These are phyloP conservation scores for Lepeophtheirus salmonis DNA, from an alignment of 1,140 invertebrate genomes.

Conservation along the genomic window DNA sequence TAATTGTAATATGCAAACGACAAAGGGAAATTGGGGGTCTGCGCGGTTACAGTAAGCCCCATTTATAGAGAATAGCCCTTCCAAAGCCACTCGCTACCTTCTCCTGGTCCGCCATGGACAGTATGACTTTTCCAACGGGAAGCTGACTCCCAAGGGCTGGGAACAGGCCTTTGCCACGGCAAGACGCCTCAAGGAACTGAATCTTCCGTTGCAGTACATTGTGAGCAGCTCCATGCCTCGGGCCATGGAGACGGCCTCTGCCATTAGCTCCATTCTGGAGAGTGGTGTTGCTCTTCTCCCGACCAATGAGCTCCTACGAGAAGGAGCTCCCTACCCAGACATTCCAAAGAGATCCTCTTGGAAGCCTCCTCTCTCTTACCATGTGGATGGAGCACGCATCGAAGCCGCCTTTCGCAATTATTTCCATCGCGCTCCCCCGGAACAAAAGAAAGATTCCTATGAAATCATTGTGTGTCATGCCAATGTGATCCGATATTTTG, in stretches of 20 bases:
- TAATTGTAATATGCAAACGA: too few relatives aligned
- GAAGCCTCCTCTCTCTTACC: constrained; percentile 53
- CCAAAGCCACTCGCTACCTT: constrained; percentile 58
- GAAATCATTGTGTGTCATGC: constrained; percentile 91
- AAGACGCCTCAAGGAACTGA: constrained; percentile 47
- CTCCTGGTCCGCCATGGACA: constrained; percentile 87
- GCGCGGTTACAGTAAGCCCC: too few relatives aligned
- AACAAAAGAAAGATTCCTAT: constrained; percentile 60
- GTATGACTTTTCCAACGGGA: constrained; percentile 53
- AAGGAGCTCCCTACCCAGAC: constrained; percentile 71
- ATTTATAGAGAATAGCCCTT: constrained; percentile 25
- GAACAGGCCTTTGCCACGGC: constrained; percentile 67
- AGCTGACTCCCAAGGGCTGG: constrained; percentile 35
- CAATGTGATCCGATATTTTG: constrained; percentile 94
- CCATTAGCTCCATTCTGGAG: constrained; percentile 49
- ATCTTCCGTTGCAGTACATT: constrained; percentile 53
- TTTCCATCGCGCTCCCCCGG: constrained; percentile 64
- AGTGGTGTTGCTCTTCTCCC: constrained; percentile 21
- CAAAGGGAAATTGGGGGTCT: too few relatives aligned
- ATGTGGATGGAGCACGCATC: constrained; percentile 80
- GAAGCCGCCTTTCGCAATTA: constrained; percentile 88
- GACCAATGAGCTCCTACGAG: constrained; percentile 38
- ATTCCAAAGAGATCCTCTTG: constrained; percentile 40
- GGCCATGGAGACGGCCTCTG: constrained; percentile 67
- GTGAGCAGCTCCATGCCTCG: constrained; percentile 79